A percentile compares a stretch with the other conserved stretches of the same genome.
phyloP scores from a whole-genome alignment of 1,140 invertebrate species.

The Tachypleus tridentatus region DNA sequence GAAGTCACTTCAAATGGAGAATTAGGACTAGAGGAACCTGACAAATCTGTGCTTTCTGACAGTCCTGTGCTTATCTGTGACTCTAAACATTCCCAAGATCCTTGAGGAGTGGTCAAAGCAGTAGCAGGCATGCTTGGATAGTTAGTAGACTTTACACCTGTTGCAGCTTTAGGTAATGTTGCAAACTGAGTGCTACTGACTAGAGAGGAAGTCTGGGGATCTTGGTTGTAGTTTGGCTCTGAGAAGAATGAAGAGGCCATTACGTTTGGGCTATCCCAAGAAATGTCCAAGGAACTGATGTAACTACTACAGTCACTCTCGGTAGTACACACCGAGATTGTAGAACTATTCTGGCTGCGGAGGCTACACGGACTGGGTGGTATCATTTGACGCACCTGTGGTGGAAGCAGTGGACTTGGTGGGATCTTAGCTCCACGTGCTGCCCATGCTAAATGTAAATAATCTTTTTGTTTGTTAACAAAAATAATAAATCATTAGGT shows the following conservation, averaged over 20 bases:
- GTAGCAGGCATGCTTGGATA: background rate
- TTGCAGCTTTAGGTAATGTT: conserved; percentile 16
- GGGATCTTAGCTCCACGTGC: conserved; percentile 14
- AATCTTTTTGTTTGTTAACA: too few species aligned
- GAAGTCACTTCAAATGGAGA: conserved; percentile 8
- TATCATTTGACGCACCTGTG: background rate
- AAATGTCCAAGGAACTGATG: conserved; percentile 5
- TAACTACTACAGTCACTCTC: conserved; percentile 2
- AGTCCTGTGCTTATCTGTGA: conserved; percentile 15
- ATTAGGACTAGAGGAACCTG: conserved; percentile 16
- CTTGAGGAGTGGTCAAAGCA: conserved; percentile 10
- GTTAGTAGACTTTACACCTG: background rate
- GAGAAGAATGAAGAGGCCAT: conserved; percentile 8
- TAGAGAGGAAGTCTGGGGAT: conserved; percentile 11
- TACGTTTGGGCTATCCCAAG: conserved; percentile 8
- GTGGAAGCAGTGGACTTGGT: conserved; percentile 11
- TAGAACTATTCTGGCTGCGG: conserved; percentile 13
- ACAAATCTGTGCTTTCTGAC: conserved; percentile 19
- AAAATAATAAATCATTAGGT: too few species aligned
- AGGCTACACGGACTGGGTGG: conserved; percentile 18
- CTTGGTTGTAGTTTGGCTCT: conserved; percentile 10
- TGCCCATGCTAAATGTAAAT: conserved; percentile 8
- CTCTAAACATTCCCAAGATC: conserved; percentile 19
- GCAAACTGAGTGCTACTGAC: conserved; percentile 15
- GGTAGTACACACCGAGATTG: conserved; percentile 5